Conservation (phyloP, 2,113 vertebrate genomes). For the Bolborhynchus lineola region DNA sequence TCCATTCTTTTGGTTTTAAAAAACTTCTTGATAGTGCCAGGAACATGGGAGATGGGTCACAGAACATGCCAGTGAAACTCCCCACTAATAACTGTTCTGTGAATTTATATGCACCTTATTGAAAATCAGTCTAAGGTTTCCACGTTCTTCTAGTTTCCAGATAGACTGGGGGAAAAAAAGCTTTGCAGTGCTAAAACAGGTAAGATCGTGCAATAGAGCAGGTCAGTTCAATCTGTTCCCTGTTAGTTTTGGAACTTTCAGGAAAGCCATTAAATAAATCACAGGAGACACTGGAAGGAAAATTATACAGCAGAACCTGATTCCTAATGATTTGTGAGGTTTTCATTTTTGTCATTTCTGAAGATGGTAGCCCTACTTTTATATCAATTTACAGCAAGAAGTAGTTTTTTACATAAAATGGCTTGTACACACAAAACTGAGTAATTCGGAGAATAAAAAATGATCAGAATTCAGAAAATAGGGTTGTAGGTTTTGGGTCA, state of each 20-base stretch:
- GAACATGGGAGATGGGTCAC: not conserved
- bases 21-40: not conserved
- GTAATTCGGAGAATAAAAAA: not conserved
- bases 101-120: not conserved
- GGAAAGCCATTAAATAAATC: not conserved
- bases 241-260: not conserved
- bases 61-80: not conserved
- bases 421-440: not conserved
- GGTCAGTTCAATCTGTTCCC: not conserved
- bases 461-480: not conserved
- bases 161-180: fast-evolving
- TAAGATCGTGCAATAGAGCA: not conserved
- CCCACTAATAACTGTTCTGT: not conserved
- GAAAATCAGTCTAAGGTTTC: not conserved
- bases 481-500: not conserved
- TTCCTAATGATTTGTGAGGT: not conserved
- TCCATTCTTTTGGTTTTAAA: not conserved
- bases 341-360: not conserved
- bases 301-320: not conserved
- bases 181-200: not conserved
- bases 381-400: not conserved
- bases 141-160: not conserved
- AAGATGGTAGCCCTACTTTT: not conserved
- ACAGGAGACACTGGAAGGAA: not conserved
- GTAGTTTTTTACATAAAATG: not conserved